Percentiles rank a stretch among this genome's conserved stretches.
Conservation (phyloP, 2,797 vertebrate species). For the Sternarchorhynchus goeldii region DNA sequence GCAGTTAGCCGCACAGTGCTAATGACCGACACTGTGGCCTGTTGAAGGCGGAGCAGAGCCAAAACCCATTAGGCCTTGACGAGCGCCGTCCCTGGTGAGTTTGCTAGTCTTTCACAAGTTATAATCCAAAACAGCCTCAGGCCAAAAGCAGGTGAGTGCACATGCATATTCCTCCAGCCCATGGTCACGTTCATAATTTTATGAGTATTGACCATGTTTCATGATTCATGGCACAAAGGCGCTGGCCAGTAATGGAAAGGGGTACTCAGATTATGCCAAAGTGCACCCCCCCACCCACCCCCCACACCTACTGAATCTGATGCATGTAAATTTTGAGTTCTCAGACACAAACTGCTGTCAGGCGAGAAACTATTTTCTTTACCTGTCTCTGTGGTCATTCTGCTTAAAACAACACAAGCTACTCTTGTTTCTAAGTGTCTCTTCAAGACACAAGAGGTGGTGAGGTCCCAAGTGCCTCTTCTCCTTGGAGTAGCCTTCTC, state of each 20-base stretch:
- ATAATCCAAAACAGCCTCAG: constrained; percentile 27
- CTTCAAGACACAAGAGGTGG: too few species aligned
- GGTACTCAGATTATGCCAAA: too few species aligned
- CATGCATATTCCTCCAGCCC: constrained; percentile 39
- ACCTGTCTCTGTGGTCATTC: too few species aligned
- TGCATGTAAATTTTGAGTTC: constrained; percentile 36
- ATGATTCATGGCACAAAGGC: constrained; percentile 41
- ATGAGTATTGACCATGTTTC: constrained; percentile 57
- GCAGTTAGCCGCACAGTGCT: not conserved
- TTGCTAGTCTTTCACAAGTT: constrained; percentile 34
- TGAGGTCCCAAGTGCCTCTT: too few species aligned
- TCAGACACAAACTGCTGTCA: too few species aligned
- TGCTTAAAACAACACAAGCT: too few species aligned
- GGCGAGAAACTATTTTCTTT: too few species aligned
- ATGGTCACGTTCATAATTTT: constrained; percentile 51
- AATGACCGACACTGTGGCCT: not conserved
- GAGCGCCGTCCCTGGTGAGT: not conserved
- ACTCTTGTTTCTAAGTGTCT: too few species aligned
- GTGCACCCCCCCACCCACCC: not conserved
- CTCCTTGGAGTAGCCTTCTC: too few species aligned
- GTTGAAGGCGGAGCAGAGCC: not conserved
- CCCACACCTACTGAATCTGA: constrained; percentile 43
- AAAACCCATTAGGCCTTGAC: constrained; percentile 10
- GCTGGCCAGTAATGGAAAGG: constrained; percentile 8
- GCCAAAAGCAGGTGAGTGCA: constrained; percentile 33